phyloP scores from a whole-genome alignment of 2,797 vertebrate genomes.

The Lepus oiostolus region DNA sequence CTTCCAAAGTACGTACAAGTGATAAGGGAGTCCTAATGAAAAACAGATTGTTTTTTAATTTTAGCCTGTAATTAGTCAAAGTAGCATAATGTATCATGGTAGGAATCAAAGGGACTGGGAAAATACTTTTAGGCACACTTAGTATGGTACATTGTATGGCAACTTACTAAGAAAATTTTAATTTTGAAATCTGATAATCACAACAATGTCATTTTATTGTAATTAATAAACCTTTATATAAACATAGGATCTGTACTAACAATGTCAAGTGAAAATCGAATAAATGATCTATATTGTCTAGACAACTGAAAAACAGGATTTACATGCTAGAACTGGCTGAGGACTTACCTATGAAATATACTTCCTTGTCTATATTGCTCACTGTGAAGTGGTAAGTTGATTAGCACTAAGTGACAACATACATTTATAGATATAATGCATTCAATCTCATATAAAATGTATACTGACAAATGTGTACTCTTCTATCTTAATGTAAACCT shows the following conservation, averaged over 20 bases:
- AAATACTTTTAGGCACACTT: background rate
- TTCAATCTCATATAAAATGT: constrained; percentile 11
- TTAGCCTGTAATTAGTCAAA: constrained; percentile 19
- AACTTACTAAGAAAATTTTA: constrained; percentile 27
- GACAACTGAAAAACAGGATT: background rate
- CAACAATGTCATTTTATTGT: constrained; percentile 29
- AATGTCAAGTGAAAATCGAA: background rate
- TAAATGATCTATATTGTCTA: constrained; percentile 10
- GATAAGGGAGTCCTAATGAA: background rate
- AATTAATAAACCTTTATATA: constrained; percentile 34
- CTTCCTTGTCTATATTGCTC: constrained; percentile 5
- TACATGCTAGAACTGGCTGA: constrained; percentile 9
- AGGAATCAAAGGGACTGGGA: constrained; percentile 52
- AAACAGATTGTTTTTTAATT: constrained; percentile 27
- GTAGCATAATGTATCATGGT: background rate
- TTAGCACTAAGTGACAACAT: background rate
- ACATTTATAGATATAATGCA: background rate
- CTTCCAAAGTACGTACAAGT: constrained; percentile 44
- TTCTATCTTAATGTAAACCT: constrained; percentile 41
- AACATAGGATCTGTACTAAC: constrained; percentile 16
- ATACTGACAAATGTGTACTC: background rate
- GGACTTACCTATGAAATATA: background rate
- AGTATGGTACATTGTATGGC: background rate
- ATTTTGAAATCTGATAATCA: constrained; percentile 23
- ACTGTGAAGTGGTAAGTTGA: constrained; percentile 47